phyloP scores from a whole-genome alignment of 2,888 invertebrate genomes.

The Axea sp. region DNA sequence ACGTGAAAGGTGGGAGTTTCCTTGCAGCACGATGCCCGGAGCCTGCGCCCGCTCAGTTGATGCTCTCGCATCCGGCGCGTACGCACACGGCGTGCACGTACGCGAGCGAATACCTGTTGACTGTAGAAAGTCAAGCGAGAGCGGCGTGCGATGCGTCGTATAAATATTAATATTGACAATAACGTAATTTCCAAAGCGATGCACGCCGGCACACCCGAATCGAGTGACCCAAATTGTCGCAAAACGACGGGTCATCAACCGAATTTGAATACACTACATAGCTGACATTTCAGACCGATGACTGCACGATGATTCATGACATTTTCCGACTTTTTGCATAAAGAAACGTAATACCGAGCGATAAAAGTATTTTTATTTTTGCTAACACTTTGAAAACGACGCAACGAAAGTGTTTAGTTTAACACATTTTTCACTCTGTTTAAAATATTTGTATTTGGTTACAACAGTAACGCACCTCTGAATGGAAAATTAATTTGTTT shows the following conservation, averaged over 20 bases:
- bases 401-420: no score
- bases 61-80: slow-evolving; percentile 41
- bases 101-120: slow-evolving; percentile 56
- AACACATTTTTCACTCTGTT: no score
- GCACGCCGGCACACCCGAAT: slow-evolving; percentile 58
- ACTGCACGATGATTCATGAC: slow-evolving; percentile 50
- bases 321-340: slow-evolving; percentile 32
- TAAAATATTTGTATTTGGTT: no score
- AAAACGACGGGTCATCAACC: slow-evolving; percentile 51
- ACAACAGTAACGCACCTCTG: no score
- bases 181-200: slow-evolving; percentile 55
- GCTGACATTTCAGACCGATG: slow-evolving; percentile 43
- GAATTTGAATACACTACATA: slow-evolving; percentile 53
- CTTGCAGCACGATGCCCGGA: slow-evolving; percentile 44
- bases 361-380: no score
- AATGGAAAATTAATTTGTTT: no score
- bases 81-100: slow-evolving; percentile 21
- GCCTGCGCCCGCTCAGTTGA: slow-evolving; percentile 59
- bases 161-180: slow-evolving; percentile 63
- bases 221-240: slow-evolving; percentile 56
- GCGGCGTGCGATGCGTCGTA: slow-evolving; percentile 43
- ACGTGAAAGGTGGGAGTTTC: slow-evolving; percentile 62
- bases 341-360: not conserved
- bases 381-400: no score
- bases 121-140: slow-evolving; percentile 57